Evolutionary conservation across 2,888 invertebrate genomes (phyloP), one percentile per base, ranked within the genome.

Genomic region (Rhimphoctona megacephalus): DNA sequence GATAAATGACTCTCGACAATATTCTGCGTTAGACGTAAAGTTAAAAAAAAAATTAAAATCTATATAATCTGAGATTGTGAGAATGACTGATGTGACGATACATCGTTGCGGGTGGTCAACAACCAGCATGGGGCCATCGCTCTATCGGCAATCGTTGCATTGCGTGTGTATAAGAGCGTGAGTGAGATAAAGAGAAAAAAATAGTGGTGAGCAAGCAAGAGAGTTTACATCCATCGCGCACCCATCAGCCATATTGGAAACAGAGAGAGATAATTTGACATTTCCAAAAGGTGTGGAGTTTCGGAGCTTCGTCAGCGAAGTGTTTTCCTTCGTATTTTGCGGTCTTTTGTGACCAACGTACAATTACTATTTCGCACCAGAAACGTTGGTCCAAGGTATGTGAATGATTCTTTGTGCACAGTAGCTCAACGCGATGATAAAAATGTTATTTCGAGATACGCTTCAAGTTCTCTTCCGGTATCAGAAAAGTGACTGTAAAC

Each of bases 281-380:
- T 85, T 87, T 87, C 81, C 52, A 80, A 77, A 86, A 83, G 87
- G 87, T 79, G 87, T 79, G 87, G 87, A 87, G 85, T 85, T 85
- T 85, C 69, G 67, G 83, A 57, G 70, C 52, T 76, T 81, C 70
- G 76, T 81, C 70, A 69, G 77, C 54, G 54, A 39, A 81, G 82
- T 82, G 82, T 76, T 82, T 85, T 76, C 76, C 79, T 80, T 76
- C 76, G 66, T 52, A 30, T 72, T 77, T 81, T 66, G 39, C 77
- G 74, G 79, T 83, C 79, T 66, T 46, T 69, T 39, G 43, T 30
- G 74, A 64, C 74, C 79, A 80, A 80, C 69, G 64, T 30, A 61
- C 30, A 43, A 76, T 80, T 66, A 19, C 6, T 52, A 66, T 66
- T 70, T 54, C 70, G 33, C 76, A 54, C 36, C 49, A 57, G 39